Evolutionary conservation across 2,888 invertebrate genomes (phyloP).

Genomic region (Drosophila seclusa): DNA sequence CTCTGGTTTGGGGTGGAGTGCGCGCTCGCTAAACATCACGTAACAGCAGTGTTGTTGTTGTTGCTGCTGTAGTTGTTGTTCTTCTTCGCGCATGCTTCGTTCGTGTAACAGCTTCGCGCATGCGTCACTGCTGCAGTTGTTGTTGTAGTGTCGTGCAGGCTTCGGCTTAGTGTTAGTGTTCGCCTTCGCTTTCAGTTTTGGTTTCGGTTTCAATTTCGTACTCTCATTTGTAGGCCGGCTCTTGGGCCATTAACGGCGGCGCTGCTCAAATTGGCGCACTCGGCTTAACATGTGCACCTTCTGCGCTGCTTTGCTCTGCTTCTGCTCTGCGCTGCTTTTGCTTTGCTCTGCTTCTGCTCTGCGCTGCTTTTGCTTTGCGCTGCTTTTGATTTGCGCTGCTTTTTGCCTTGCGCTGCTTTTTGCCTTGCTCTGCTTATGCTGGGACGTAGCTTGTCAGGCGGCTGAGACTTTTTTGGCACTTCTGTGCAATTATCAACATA

Average conservation of each 20-base stretch:
- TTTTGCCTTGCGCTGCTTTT: background rate
- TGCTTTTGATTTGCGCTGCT: background rate
- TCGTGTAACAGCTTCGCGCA: slow-evolving; percentile 20
- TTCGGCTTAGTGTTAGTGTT: background rate
- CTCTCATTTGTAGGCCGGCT: slow-evolving; percentile 38
- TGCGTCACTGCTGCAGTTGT: slow-evolving; percentile 17
- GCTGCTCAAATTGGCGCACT: slow-evolving; percentile 60
- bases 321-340: background rate
- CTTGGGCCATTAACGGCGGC: slow-evolving; percentile 60
- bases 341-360: slow-evolving; percentile 11
- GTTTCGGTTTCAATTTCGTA: slow-evolving; percentile 4
- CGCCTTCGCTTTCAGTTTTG: slow-evolving; percentile 9
- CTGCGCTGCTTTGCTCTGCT: background rate
- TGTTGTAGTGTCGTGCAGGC: slow-evolving; percentile 13
- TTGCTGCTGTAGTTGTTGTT: slow-evolving; percentile 17
- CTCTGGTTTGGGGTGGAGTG: slow-evolving; percentile 25
- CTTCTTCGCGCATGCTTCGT: slow-evolving; percentile 22
- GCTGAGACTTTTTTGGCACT: slow-evolving; percentile 50
- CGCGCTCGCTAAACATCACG: slow-evolving; percentile 50
- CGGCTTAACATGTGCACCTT: slow-evolving; percentile 15
- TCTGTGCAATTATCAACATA: slow-evolving; percentile 20
- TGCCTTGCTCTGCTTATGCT: slow-evolving; percentile 1
- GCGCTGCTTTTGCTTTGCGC: slow-evolving; percentile 10
- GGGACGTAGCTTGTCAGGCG: slow-evolving; percentile 16
- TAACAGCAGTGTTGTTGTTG: slow-evolving; percentile 40